Evolutionary conservation across 2,797 vertebrate species (phyloP).

Genomic region (Hydrocynus forskahlii): DNA sequence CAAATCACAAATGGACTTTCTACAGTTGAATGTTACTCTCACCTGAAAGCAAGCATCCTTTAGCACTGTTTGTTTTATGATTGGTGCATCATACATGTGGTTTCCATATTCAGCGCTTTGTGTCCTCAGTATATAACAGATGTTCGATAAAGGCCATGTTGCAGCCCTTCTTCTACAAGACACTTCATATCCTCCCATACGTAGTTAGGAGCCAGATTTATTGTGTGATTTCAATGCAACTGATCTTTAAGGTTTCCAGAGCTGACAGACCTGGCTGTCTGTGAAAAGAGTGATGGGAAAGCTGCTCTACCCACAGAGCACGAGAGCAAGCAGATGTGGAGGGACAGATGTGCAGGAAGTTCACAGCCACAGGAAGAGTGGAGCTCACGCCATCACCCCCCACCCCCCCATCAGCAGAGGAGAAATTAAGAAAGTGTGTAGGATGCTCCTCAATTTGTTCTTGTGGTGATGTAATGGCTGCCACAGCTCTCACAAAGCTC

Average conservation of each 20-base stretch:
- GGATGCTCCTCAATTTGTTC: constrained; percentile 64
- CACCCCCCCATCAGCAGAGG: constrained; percentile 40
- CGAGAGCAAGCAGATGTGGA: constrained; percentile 79
- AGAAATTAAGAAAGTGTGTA: constrained; percentile 71
- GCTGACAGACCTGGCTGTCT: constrained; percentile 46
- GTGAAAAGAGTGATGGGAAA: constrained; percentile 68
- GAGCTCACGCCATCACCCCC: constrained; percentile 62
- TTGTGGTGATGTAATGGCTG: constrained; percentile 62
- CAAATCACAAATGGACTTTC: neutral
- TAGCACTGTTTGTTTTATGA: constrained; percentile 16
- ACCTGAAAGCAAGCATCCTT: constrained; percentile 17
- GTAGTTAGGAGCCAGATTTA: constrained; percentile 70
- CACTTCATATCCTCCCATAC: constrained; percentile 66
- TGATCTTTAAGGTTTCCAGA: constrained; percentile 59
- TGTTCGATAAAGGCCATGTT: constrained; percentile 54
- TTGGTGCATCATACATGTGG: constrained; percentile 63
- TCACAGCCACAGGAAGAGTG: constrained; percentile 40
- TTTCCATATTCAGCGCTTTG: constrained; percentile 55
- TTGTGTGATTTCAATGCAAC: constrained; percentile 67
- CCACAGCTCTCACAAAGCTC: constrained; percentile 52
- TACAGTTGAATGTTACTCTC: neutral
- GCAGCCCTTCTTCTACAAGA: constrained; percentile 69
- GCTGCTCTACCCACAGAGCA: constrained; percentile 65
- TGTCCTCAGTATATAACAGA: constrained; percentile 53
- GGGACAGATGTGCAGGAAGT: constrained; percentile 73